A percentile compares a stretch with the other conserved stretches of the same genome.
phyloP scores from a whole-genome alignment of 2,113 vertebrate genomes.

The Pomatostomus ruficeps region DNA sequence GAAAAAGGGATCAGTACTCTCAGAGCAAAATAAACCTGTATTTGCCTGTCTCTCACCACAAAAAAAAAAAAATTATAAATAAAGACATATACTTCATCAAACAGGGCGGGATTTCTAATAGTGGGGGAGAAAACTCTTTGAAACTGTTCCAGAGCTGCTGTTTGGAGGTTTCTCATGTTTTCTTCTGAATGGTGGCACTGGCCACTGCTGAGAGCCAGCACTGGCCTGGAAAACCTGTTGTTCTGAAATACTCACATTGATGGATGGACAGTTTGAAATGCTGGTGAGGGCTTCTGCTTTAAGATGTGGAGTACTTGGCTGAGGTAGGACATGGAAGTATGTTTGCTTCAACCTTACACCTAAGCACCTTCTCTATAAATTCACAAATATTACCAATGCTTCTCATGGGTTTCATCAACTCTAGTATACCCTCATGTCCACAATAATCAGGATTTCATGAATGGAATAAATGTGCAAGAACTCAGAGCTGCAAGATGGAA shows the following conservation, averaged over 20 bases:
- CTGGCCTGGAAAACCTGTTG: not conserved
- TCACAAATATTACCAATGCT: fast-evolving
- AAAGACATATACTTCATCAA: not conserved
- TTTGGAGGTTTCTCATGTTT: not conserved
- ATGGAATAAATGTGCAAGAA: not conserved
- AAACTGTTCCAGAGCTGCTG: not conserved
- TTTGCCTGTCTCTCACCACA: not conserved
- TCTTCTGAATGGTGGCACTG: not conserved
- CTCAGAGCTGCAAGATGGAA: not conserved
- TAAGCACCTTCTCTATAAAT: not conserved
- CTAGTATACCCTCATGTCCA: not conserved
- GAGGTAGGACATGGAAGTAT: not conserved
- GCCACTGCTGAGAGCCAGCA: not conserved
- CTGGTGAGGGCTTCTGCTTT: not conserved
- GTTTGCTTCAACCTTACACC: not conserved
- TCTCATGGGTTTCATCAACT: not conserved
- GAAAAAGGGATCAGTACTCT: not conserved
- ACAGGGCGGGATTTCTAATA: not conserved
- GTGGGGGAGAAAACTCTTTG: not conserved
- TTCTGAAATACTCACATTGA: not conserved
- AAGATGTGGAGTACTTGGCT: not conserved
- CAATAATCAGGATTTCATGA: not conserved
- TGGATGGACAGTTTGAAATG: not conserved
- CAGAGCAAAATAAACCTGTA: not conserved
- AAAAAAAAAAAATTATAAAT: not conserved